Evolutionary conservation across 2,888 invertebrate genomes (phyloP), one percentile per base, ranked within the genome.

Genomic region (Crepidodera aurea): DNA sequence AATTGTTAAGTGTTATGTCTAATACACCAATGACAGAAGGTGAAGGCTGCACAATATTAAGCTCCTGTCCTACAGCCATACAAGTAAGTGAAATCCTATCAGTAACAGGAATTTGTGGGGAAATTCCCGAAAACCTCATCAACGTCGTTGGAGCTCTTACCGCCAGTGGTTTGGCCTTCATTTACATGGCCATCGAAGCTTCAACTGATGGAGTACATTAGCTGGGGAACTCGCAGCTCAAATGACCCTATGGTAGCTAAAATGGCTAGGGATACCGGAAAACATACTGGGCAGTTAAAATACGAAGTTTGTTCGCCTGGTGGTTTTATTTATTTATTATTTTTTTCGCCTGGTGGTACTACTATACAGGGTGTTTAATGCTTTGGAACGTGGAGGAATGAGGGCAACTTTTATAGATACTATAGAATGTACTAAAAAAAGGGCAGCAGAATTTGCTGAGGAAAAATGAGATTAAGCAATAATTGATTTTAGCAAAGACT

Each of bases 121-220:
- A 86, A 75, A 88, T 97, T 34, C 87, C 91, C 0, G 98, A 98
- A 81, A 78, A 84, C 8, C 83, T 91, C 74, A 90, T 98, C 72
- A 90, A 94, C 79, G 88, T 92, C 0, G 86, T 92, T 50, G 90
- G 92, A 8, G 91, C 90, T 0, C 79, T 98, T 5, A 87, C 92
- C 51, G 96, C 93, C 2, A 93, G 93, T 81, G 97, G 96, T 1
- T 96, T 96, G 22, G 97, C 98, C 39, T 98, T 90, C 86, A 94
- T 96, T 62, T 97, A 92, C 78, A 84, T 93, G 62, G 87, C 95
- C 50, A 92, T 96, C 67, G 98, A 98, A 83, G 94, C 95, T 0
- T 78, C 98, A 65, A 90, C 96, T 0, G 97, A 98, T 82, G 98
- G 96, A 19, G 97, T 0, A 96, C n/a, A n/a, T 84, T 90, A 79